These are phyloP conservation scores for Patiria miniata DNA, from an alignment of 35 echinoderm and acorn worm genomes.

Conservation along the genomic window DNA sequence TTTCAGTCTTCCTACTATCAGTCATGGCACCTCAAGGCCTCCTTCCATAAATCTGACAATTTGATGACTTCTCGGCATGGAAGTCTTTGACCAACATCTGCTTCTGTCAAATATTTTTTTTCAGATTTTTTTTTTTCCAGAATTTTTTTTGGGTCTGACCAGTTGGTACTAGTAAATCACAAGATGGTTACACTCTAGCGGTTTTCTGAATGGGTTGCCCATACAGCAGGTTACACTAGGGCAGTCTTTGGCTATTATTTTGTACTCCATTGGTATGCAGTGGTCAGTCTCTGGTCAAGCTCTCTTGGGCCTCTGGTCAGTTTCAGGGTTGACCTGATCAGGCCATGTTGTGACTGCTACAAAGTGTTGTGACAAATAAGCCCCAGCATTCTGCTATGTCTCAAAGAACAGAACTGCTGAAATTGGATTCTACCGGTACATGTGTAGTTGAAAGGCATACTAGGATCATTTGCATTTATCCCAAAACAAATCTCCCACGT, in stretches of 20 bases:
- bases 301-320: not conserved
- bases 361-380: conserved; percentile 1
- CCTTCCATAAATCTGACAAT: not conserved
- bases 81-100: conserved; percentile 7
- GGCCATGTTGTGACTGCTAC: conserved; percentile 24
- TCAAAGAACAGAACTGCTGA: too few species aligned
- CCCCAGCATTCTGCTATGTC: too few species aligned
- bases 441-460: too few species aligned
- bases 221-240: too few species aligned
- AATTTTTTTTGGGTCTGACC: not conserved
- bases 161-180: conserved; percentile 4
- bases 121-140: not conserved
- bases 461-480: too few species aligned
- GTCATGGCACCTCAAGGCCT: conserved; percentile 5
- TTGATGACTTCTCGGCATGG: not conserved
- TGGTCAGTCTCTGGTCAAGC: not conserved
- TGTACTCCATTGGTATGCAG: not conserved
- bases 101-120: not conserved
- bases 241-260: too few species aligned
- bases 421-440: too few species aligned
- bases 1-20: not conserved
- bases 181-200: not conserved
- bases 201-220: too few species aligned
- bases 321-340: not conserved
- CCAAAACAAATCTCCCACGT: too few species aligned